These are phyloP conservation scores for Tapirus indicus DNA, from an alignment of 2,797 vertebrate species.

Conservation along the genomic window DNA sequence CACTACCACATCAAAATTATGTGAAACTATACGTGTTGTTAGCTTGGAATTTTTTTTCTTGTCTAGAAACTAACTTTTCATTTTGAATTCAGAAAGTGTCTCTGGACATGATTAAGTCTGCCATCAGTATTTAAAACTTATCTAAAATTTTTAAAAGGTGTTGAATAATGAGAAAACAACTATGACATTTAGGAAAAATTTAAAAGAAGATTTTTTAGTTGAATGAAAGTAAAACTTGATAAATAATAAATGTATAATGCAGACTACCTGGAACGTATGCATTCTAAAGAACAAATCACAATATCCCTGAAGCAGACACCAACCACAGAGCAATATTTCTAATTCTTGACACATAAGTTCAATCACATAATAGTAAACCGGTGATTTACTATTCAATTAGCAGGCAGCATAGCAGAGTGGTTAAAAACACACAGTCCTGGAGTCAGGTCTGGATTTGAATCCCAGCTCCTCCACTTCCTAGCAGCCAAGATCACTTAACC, in stretches of 20 bases:
- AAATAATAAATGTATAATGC: neutral
- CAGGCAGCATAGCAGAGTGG: neutral
- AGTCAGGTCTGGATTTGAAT: neutral
- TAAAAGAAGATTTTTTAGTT: neutral
- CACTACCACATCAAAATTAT: neutral
- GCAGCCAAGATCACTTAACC: neutral
- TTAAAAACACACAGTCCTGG: neutral
- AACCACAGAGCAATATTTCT: neutral
- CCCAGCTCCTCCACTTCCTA: neutral
- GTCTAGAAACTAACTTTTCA: neutral
- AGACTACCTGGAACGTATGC: neutral
- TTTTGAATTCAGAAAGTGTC: neutral
- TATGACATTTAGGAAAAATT: neutral
- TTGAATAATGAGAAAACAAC: neutral
- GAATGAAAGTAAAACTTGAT: neutral
- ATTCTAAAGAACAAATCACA: neutral
- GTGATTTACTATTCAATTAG: neutral
- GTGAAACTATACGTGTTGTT: neutral
- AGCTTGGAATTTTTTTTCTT: neutral
- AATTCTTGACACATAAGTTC: neutral
- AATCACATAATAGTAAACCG: too few species aligned
- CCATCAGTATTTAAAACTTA: neutral
- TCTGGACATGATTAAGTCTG: neutral
- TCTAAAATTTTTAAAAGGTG: neutral
- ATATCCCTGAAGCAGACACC: neutral